Evolutionary conservation across 1,140 invertebrate species (phyloP), one percentile per base, ranked within the genome.

Genomic region (Calephelis nemesis): DNA sequence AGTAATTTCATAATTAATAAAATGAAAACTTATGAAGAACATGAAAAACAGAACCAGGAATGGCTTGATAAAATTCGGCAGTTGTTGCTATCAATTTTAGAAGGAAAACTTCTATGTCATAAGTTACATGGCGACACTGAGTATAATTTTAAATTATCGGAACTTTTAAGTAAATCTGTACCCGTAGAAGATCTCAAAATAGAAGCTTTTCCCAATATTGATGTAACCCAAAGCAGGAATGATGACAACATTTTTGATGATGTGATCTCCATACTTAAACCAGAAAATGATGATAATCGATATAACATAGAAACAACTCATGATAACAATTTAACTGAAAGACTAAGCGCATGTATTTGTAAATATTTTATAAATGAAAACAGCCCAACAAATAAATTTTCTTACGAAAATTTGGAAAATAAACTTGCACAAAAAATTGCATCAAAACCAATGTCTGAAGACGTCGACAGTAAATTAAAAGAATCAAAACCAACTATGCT

Each of bases 21-120:
- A 69, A 52, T 60, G 0, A 68, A 68, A 45, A 40, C 67, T 30
- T 19, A 66, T 39, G 63, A 72, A 65, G 66, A 75, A 15, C 58
- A 52, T 4, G 49, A 71, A 58, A 48, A 73, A 49, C 15, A 40
- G n/a, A 69, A 69, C 8, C 71, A 66, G n/a, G 4, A 50, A 39
- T 78, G 76, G 74, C 42, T 78, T 0, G 70, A 42, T 9, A 76
- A 74, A 68, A 71, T 80, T 11, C 72, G 65, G 45, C 47, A 54
- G 11, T 68, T 74, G 54, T 49, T 82, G 9, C 39, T 71, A 63
- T 50, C 65, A 10, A 62, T 77, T 30, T 10, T 76, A 7, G 65
- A 72, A 58, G 64, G 9, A 54, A 48, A 74, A 45, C 64, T 65
- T 7, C 60, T 68, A 47, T 79, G 70, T 68, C 65, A 76, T 47